Evolutionary conservation across 1,140 invertebrate species (phyloP), one percentile per base, ranked within the genome.

Genomic region (Papilio aristodemus): DNA sequence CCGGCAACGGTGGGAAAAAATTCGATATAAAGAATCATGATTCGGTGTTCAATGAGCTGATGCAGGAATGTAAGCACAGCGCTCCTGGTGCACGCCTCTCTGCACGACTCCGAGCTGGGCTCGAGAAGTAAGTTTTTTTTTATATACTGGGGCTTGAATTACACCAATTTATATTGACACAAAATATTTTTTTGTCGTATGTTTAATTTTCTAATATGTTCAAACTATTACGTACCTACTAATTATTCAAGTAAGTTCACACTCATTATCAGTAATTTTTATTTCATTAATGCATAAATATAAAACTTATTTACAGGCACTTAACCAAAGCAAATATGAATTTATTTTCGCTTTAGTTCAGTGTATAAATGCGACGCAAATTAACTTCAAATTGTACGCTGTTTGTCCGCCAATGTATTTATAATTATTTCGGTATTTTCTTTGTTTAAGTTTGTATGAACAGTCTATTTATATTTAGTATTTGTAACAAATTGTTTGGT

Each of bases 11-110:
- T 13, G 43, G 25, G 11, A 66, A 68, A 11, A 46, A 46, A 4
- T 50, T 27, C 1, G 41, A 66, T 46, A 17, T 36, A 36, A 78
- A 79, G 38, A 91, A 92, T 41, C 94, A 94, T 79, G 94, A 95
- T 70, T 79, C 90, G 6, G 73, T 95, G 62, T 96, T 95, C 79
- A 87, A 92, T 59, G 95, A 95, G 71, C 88, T 96, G 13, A 93
- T 95, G 70, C 91, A 93, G 71, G 95, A 96, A 84, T 95, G 94
- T 81, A 94, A 93, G 83, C 92, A 93, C 76, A 92, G 92, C 67
- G 93, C 93, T n/a, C 95, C 95, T 2, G 95, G 94, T 9, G 95
- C 95, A 1, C 87, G 94, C 60, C 91, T 97, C 5, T 93, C 94
- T 1, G 94, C 94, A 74, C 81, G 90, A 7, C 81, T 97, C 13